Evolutionary conservation across 2,888 invertebrate genomes (phyloP), one percentile per base, ranked within the genome.

Genomic region (Drosophila paramelanica): DNA sequence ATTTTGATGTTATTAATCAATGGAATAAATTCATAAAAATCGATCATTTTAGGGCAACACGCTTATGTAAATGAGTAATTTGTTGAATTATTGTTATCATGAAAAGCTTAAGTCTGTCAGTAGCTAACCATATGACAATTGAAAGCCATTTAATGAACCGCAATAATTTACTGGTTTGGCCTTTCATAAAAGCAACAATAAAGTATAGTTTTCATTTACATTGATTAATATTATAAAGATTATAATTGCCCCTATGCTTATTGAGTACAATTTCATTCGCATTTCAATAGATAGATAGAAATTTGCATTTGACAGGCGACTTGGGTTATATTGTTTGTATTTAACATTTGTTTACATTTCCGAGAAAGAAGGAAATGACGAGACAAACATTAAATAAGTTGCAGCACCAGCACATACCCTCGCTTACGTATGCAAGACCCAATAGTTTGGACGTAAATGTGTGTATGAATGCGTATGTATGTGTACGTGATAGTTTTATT

Each of bases 401-500:
- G 41, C 49, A 61, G 27, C 49, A 14, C 39, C 50, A 17, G 23
- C 13, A 25, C 6, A 42, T 53, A 47, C 62, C 58, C 58, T 52
- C 69, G 47, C 72, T 82, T 67, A 47, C 47, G 81, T 69, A 74
- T 77, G 70, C 87, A 74, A 60, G 68, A 49, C 55, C 14, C 11
- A 20, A 43, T 43, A 58, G 41, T 41, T 51, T 51, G 58, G 43
- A 53, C 23, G 38, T 10, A 41, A 27, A 49, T 62, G 61, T 47
- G 49, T 62, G n/a, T 17, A 11, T 20, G 25, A 27, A 7, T 23
- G 39, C 31, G 49, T 43, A 13, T 55, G 20, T 41, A 13, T 56
- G 46, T 68, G 66, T 74, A 86, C 89, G 83, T 88, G 89, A 84
- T 83, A 75, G 73, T 77, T 88, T 88, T 83, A 75, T 86, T 83